Conservation (phyloP, 2,797 vertebrate genomes). For the Cynodonichthys magdalenae region DNA sequence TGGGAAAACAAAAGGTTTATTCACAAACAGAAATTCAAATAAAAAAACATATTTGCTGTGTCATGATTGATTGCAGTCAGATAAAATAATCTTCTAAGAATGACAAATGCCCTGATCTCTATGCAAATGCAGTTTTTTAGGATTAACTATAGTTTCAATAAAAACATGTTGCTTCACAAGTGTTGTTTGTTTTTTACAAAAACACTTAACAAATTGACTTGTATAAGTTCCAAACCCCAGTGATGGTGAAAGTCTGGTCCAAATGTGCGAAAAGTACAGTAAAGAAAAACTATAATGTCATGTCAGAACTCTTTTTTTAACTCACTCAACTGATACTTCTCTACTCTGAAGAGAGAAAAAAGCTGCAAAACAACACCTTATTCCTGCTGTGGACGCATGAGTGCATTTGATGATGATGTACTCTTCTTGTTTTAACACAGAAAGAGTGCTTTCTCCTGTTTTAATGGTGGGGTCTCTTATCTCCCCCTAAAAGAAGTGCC, state of each 20-base stretch:
- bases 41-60: too few species aligned
- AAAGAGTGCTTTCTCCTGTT: constrained; percentile 42
- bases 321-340: constrained; percentile 47
- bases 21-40: too few species aligned
- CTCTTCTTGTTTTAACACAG: constrained; percentile 47
- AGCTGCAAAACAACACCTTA: constrained; percentile 41
- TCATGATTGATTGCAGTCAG: too few species aligned
- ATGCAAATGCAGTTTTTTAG: too few species aligned
- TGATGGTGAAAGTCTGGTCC: not conserved
- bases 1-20: too few species aligned
- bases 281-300: constrained; percentile 3
- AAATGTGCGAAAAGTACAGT: constrained; percentile 1
- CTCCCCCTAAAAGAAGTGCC: constrained; percentile 41
- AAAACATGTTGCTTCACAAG: not conserved
- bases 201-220: not conserved
- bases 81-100: too few species aligned
- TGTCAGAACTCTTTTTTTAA: constrained; percentile 40
- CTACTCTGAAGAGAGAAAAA: constrained; percentile 37
- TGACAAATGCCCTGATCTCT: too few species aligned
- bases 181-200: not conserved
- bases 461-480: constrained; percentile 46
- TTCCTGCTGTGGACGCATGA: constrained; percentile 31
- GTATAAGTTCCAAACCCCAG: constrained; percentile 11
- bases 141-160: not conserved
- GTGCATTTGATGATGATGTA: constrained; percentile 49